phyloP scores from a whole-genome alignment of 2,113 vertebrate species.

The Pithys albifrons region DNA sequence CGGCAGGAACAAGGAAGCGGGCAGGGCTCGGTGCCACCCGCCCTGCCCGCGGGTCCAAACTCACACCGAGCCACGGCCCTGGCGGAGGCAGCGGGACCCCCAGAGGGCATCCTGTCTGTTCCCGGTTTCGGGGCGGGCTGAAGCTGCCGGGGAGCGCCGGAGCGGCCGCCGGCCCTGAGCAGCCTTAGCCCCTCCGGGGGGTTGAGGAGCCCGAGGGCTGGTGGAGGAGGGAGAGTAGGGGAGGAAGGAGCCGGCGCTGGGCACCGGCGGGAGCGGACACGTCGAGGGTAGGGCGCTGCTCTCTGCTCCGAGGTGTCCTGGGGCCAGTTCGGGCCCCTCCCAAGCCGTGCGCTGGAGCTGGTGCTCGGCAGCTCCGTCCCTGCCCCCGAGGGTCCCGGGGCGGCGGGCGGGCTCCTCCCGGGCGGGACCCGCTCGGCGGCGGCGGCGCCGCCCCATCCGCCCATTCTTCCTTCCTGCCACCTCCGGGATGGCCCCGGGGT shows the following conservation, averaged over 20 bases:
- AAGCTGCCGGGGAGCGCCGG: background rate
- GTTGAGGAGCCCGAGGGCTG: background rate
- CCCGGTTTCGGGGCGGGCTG: background rate
- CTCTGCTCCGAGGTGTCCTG: background rate
- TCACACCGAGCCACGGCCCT: background rate
- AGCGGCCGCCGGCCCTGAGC: background rate
- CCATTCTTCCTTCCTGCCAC: background rate
- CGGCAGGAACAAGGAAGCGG: background rate
- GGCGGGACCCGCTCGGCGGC: background rate
- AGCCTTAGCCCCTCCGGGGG: background rate
- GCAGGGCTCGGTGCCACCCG: background rate
- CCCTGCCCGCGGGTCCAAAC: background rate
- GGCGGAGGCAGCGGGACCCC: background rate
- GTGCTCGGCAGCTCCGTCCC: background rate
- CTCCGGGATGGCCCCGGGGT: accelerated
- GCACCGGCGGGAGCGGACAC: background rate
- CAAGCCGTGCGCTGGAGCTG: background rate
- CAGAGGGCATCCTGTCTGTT: background rate
- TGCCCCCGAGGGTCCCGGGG: background rate
- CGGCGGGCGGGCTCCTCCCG: background rate
- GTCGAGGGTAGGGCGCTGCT: background rate
- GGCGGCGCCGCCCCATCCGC: background rate
- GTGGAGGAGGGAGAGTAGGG: no score
- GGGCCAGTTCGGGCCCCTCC: background rate
- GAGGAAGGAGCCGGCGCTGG: background rate